Evolutionary conservation across 1,140 invertebrate species (phyloP).

Genomic region (Atta texana): DNA sequence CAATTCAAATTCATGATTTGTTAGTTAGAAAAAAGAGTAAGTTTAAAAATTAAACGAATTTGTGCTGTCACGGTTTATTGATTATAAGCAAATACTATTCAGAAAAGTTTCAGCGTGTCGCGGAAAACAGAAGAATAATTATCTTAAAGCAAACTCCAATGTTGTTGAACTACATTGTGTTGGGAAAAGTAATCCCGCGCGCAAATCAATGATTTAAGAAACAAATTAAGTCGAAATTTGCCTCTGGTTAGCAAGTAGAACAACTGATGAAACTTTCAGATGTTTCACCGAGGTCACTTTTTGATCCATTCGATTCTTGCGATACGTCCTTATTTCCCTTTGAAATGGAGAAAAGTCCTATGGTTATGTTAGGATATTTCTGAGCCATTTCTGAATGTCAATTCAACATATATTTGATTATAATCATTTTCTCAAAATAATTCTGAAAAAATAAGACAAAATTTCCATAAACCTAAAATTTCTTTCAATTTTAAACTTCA

Average conservation of each 20-base stretch:
- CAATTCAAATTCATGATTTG: background rate
- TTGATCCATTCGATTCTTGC: slow-evolving; percentile 16
- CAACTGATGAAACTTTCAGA: slow-evolving; percentile 40
- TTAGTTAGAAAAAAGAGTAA: background rate
- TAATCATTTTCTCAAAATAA: background rate
- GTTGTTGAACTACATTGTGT: slow-evolving; percentile 6
- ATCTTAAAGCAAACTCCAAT: background rate
- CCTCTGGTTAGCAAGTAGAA: slow-evolving; percentile 12
- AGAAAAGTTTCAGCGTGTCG: background rate
- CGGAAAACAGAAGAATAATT: slow-evolving; percentile 8
- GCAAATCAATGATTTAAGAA: slow-evolving; percentile 38
- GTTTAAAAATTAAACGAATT: background rate
- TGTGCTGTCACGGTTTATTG: background rate
- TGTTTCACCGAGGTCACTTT: slow-evolving; percentile 26
- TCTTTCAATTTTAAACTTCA: background rate
- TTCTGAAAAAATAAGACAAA: background rate
- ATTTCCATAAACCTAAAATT: background rate
- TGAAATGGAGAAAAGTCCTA: slow-evolving; percentile 1
- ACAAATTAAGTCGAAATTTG: slow-evolving; percentile 20
- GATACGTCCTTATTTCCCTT: background rate
- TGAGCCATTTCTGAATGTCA: background rate
- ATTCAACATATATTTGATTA: background rate
- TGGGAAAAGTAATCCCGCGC: background rate
- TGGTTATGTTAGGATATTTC: background rate
- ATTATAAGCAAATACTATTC: background rate